Conservation (phyloP, 2,888 invertebrate species). For the Hyles lineata region DNA sequence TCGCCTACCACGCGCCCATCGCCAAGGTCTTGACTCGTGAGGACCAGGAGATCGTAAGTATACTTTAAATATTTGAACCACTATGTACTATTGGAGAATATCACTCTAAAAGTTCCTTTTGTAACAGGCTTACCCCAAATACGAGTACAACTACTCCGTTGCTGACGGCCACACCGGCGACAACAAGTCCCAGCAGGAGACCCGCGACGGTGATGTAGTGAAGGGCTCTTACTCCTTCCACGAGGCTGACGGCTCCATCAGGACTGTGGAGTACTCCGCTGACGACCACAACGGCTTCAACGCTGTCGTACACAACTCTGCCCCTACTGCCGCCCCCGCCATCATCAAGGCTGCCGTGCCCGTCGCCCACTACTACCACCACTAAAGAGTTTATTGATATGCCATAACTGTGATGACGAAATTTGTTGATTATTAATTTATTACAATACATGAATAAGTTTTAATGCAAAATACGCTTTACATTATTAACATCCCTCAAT, state of each 20-base stretch:
- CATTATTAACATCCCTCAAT: not conserved
- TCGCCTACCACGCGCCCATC: conserved; percentile 45
- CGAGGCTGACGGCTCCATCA: conserved; percentile 69
- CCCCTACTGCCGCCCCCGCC: conserved; percentile 45
- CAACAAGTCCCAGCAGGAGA: conserved; percentile 69
- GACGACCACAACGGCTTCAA: conserved; percentile 66
- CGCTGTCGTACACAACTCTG: conserved; percentile 50
- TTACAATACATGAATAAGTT: conserved; percentile 35
- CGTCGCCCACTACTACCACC: conserved; percentile 54
- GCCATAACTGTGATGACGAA: conserved; percentile 27
- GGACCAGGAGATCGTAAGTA: conserved; percentile 35
- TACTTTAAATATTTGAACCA: too few relatives aligned
- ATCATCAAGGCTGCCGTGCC: conserved; percentile 39
- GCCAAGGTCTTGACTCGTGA: conserved; percentile 27
- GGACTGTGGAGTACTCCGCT: conserved; percentile 69
- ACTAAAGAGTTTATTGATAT: conserved; percentile 39
- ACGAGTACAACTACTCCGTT: conserved; percentile 70
- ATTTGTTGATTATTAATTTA: conserved; percentile 41
- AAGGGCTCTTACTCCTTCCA: conserved; percentile 68
- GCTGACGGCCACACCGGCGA: conserved; percentile 74
- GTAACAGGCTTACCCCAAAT: conserved; percentile 47
- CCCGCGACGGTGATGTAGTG: conserved; percentile 67
- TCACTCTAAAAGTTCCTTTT: too few relatives aligned
- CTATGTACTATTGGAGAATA: too few relatives aligned
- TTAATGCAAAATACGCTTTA: not conserved